Evolutionary conservation across 2,888 invertebrate genomes (phyloP), one percentile per base, ranked within the genome.

Genomic region (Drosophila parthenogenetica): DNA sequence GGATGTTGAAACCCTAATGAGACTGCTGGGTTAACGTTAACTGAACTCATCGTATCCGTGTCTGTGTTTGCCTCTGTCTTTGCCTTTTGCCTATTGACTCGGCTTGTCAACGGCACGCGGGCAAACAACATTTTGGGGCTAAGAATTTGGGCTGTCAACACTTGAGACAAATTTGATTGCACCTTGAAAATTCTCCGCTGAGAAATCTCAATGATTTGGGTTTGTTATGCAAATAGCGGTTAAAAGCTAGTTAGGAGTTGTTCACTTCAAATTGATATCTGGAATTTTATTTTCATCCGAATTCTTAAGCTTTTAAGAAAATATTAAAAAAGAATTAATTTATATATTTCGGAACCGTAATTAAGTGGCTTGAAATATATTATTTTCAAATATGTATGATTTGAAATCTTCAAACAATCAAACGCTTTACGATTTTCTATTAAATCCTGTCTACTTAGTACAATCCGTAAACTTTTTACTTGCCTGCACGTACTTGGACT

Each of bases 91-190:
- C 70, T 81, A 87, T 89, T 89, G 84, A 77, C 84, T 60, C 72
- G 69, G 68, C 89, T 89, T 89, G 81, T 89, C 77, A 87, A 22
- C 35, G 32, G 67, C 69, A 61, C 60, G 57, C 45, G 63, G 32
- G 58, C 68, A 80, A 80, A 83, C 87, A 79, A 68, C 42, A 48
- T 37, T 17, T 37, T 14, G 8, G 29, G 55, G 43, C 64, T 14
- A 46, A 51, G 53, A 40, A 39, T 37, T 37, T 14, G 53, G 61
- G 29, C 63, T 67, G 61, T 77, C 73, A 67, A 70, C 69, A 68
- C 74, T 69, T 61, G 49, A 58, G 51, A 35, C 40, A 11, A 50
- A 59, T 14, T 32, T 35, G 22, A 16, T 4, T 17, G 42, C 29
- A 42, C 14, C 42, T 29, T 29, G 7, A 25, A 25, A 17, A 53